Conservation (phyloP, 2,113 vertebrate species). For the Neolamprologus devosi region DNA sequence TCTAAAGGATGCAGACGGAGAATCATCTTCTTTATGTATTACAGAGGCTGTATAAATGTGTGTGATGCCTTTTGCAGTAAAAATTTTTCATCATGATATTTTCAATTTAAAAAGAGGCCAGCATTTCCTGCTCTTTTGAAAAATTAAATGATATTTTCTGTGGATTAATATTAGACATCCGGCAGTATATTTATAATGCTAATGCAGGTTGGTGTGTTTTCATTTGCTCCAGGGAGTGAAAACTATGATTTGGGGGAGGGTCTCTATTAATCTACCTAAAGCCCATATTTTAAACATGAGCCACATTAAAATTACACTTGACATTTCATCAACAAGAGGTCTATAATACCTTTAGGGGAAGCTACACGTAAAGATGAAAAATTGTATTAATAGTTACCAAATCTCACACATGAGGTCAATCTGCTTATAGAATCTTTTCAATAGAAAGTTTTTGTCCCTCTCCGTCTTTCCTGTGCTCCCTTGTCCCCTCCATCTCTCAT, state of each 20-base stretch:
- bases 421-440: not conserved
- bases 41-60: not conserved
- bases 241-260: conserved; percentile 34
- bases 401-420: not conserved
- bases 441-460: not conserved
- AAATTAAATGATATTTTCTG: conserved; percentile 48
- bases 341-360: conserved; percentile 36
- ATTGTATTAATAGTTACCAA: conserved; percentile 13
- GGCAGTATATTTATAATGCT: conserved; percentile 39
- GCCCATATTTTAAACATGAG: conserved; percentile 45
- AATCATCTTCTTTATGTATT: conserved; percentile 20
- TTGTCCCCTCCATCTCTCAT: not conserved
- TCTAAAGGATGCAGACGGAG: conserved; percentile 38
- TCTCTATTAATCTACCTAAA: conserved; percentile 50
- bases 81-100: conserved; percentile 62
- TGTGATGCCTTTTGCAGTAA: conserved; percentile 4
- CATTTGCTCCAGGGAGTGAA: conserved; percentile 31
- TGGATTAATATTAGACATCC: conserved; percentile 44
- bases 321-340: conserved; percentile 52
- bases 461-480: not conserved
- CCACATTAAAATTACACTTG: conserved; percentile 53
- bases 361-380: conserved; percentile 32
- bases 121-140: conserved; percentile 42
- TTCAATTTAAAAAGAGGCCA: conserved; percentile 50
- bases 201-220: conserved; percentile 40